Evolutionary conservation across 2,113 vertebrate genomes (phyloP).

Genomic region (Cynopterus brachyotis): DNA sequence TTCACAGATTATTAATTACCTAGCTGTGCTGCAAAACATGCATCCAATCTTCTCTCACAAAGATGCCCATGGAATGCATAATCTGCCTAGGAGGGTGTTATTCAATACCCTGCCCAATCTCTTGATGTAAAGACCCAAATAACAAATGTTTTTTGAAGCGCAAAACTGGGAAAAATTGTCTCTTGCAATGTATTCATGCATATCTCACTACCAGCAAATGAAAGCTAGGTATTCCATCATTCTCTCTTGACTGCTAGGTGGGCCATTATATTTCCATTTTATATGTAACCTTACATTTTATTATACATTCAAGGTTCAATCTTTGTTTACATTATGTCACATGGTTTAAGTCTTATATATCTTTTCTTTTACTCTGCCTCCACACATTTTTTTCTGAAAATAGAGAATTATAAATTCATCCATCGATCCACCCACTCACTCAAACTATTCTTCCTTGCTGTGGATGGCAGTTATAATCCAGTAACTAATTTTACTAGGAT

Average conservation of each 20-base stretch:
- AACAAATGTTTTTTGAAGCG: background rate
- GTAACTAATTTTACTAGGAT: background rate
- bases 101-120: background rate
- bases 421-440: background rate
- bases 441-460: background rate
- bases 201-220: background rate
- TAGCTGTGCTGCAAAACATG: background rate
- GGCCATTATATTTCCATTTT: background rate
- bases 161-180: background rate
- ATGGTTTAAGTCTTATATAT: background rate
- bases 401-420: background rate
- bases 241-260: background rate
- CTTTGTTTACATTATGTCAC: background rate
- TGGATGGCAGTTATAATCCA: background rate
- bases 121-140: background rate
- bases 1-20: conserved; percentile 12
- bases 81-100: background rate
- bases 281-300: background rate
- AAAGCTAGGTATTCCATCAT: background rate
- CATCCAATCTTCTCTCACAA: background rate
- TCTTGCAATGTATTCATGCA: background rate
- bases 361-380: background rate
- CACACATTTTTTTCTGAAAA: background rate
- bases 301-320: background rate
- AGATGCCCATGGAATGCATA: fast-evolving